Conservation (phyloP, 2,888 invertebrate species). For the Bibio marci region DNA sequence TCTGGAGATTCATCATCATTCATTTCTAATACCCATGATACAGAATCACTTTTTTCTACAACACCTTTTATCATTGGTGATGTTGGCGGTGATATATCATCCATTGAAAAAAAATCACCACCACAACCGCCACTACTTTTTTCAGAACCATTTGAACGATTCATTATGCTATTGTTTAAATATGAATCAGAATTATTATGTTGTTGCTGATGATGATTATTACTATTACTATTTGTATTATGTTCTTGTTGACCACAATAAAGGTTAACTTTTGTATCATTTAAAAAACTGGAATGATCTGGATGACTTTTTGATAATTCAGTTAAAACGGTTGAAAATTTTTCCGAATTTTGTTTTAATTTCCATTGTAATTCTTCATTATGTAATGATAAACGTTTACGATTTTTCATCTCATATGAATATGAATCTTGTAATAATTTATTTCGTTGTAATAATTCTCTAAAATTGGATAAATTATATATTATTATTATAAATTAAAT, state of each 20-base stretch:
- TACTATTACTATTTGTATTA: conserved; percentile 4
- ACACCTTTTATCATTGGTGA: conserved; percentile 67
- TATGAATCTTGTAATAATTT: conserved; percentile 53
- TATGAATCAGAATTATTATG: conserved; percentile 12
- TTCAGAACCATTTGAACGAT: conserved; percentile 12
- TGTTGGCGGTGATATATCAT: conserved; percentile 38
- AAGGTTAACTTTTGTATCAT: neutral
- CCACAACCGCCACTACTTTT: conserved; percentile 3
- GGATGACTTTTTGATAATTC: conserved; percentile 19
- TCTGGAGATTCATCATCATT: conserved; percentile 52
- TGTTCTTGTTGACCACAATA: neutral
- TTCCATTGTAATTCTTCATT: conserved; percentile 84
- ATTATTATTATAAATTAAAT: neutral
- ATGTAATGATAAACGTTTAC: conserved; percentile 57
- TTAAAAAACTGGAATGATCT: conserved; percentile 9
- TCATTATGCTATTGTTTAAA: conserved; percentile 13
- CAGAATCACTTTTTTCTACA: conserved; percentile 71
- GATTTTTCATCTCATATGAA: conserved; percentile 60
- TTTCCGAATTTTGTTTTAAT: conserved; percentile 65
- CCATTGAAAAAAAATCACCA: conserved; percentile 16
- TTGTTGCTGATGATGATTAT: conserved; percentile 10
- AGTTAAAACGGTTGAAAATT: conserved; percentile 27
- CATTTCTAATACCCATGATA: conserved; percentile 73
- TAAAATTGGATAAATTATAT: conserved; percentile 18
- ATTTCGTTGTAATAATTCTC: conserved; percentile 50